phyloP scores from a whole-genome alignment of 2,888 invertebrate species.

The Cheilosia vulpina region DNA sequence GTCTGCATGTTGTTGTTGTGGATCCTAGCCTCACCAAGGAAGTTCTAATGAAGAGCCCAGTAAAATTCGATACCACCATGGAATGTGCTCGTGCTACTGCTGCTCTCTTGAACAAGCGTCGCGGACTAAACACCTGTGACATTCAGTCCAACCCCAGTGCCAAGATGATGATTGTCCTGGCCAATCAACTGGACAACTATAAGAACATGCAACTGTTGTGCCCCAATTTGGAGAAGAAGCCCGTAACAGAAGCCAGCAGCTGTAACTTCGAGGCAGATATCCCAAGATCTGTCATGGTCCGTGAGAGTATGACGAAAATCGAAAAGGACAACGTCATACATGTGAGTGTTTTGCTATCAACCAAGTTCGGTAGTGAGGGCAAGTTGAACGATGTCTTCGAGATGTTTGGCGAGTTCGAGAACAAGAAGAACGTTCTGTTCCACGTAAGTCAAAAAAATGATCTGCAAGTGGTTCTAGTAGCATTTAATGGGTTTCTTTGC shows the following conservation, averaged over 20 bases:
- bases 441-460: constrained; percentile 78
- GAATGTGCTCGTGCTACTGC: constrained; percentile 81
- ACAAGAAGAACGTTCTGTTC: constrained; percentile 80
- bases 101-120: constrained; percentile 80
- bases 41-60: constrained; percentile 78
- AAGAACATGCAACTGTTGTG: constrained; percentile 81
- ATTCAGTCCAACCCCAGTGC: constrained; percentile 77
- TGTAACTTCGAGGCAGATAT: constrained; percentile 82
- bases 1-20: constrained; percentile 81
- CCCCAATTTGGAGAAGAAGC: constrained; percentile 79
- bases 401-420: constrained; percentile 81
- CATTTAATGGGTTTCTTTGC: constrained; percentile 13
- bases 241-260: constrained; percentile 79
- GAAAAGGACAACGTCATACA: constrained; percentile 82
- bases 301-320: constrained; percentile 78
- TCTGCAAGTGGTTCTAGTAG: neutral
- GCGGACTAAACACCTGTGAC: constrained; percentile 79
- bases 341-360: constrained; percentile 80
- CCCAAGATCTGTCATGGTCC: constrained; percentile 80
- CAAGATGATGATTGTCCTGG: constrained; percentile 79
- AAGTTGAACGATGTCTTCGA: constrained; percentile 82
- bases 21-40: constrained; percentile 79
- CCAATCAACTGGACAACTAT: constrained; percentile 79
- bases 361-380: constrained; percentile 80
- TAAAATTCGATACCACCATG: constrained; percentile 80